These are phyloP conservation scores for Eupeodes corollae DNA, from an alignment of 1,140 invertebrate species.

Conservation along the genomic window DNA sequence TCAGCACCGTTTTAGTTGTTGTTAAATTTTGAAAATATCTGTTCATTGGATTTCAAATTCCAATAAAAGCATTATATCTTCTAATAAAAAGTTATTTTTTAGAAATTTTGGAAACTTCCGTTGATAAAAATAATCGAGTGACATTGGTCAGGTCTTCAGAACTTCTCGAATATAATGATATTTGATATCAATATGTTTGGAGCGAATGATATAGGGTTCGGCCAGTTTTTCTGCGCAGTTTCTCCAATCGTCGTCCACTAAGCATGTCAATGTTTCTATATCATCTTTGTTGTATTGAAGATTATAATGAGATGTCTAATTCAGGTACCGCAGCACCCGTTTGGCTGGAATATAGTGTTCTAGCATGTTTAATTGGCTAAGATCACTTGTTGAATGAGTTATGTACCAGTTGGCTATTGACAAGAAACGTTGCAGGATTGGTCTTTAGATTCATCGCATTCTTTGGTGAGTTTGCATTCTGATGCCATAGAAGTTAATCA, in stretches of 20 bases:
- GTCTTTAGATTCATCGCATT: too few species aligned
- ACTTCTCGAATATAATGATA: conserved; percentile 21
- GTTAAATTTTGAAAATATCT: too few species aligned
- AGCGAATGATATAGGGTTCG: conserved; percentile 15
- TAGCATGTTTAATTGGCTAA: conserved; percentile 3
- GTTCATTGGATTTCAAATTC: too few species aligned
- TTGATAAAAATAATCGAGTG: conserved; percentile 10
- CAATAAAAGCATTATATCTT: too few species aligned
- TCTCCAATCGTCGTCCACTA: conserved; percentile 28
- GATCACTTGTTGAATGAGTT: conserved; percentile 1
- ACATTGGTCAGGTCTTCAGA: conserved; percentile 3
- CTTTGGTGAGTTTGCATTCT: too few species aligned
- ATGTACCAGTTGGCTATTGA: conserved; percentile 2
- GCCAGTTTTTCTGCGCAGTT: conserved; percentile 15
- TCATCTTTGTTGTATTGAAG: not conserved
- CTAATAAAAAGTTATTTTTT: too few species aligned
- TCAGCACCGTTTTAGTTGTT: too few species aligned
- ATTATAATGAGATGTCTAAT: not conserved
- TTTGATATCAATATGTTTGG: conserved; percentile 24
- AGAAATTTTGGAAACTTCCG: too few species aligned
- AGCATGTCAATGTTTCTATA: not conserved
- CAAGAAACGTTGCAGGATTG: too few species aligned
- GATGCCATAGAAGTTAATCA: too few species aligned
- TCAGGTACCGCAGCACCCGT: conserved; percentile 6
- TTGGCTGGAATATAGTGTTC: conserved; percentile 6